Percentiles rank a stretch among this genome's conserved stretches.
Conservation (phyloP, 2,888 invertebrate species). For the Lasioglossum leucozonium region DNA sequence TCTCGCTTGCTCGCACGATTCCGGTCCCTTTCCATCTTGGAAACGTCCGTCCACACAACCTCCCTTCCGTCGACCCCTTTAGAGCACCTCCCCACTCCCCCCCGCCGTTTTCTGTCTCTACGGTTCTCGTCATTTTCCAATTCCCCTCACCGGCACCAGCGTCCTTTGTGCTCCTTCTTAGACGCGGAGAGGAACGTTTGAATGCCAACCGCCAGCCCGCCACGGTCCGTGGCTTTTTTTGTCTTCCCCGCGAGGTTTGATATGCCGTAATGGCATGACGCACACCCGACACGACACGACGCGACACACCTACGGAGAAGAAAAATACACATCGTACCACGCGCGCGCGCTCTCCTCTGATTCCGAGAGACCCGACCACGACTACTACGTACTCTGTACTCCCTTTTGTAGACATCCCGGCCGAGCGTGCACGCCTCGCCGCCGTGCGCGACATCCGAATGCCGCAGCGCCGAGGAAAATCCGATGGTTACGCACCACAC, state of each 20-base stretch:
- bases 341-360: slow-evolving; percentile 52
- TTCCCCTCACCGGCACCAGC: slow-evolving; percentile 69
- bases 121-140: slow-evolving; percentile 73
- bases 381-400: no score
- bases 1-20: slow-evolving; percentile 4
- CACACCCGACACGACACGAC: slow-evolving; percentile 18
- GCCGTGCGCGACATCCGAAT: slow-evolving; percentile 10
- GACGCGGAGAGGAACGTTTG: slow-evolving; percentile 72
- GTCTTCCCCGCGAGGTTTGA: slow-evolving; percentile 67
- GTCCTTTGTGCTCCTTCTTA: slow-evolving; percentile 72
- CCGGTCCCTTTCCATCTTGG: background rate
- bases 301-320: slow-evolving; percentile 48
- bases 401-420: slow-evolving; percentile 54
- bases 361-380: slow-evolving; percentile 38
- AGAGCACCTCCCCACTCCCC: slow-evolving; percentile 19
- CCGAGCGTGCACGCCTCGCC: slow-evolving; percentile 14
- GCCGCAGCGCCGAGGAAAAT: background rate
- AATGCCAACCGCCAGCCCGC: slow-evolving; percentile 70
- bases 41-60: slow-evolving; percentile 1
- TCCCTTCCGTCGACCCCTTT: slow-evolving; percentile 52
- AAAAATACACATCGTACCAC: slow-evolving; percentile 26
- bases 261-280: slow-evolving; percentile 70
- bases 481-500: background rate
- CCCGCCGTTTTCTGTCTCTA: slow-evolving; percentile 43
- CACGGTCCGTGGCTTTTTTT: slow-evolving; percentile 63